Base-by-base conservation (phyloP, 1,140 invertebrate species). In the Elysia chlorotica region DNA sequence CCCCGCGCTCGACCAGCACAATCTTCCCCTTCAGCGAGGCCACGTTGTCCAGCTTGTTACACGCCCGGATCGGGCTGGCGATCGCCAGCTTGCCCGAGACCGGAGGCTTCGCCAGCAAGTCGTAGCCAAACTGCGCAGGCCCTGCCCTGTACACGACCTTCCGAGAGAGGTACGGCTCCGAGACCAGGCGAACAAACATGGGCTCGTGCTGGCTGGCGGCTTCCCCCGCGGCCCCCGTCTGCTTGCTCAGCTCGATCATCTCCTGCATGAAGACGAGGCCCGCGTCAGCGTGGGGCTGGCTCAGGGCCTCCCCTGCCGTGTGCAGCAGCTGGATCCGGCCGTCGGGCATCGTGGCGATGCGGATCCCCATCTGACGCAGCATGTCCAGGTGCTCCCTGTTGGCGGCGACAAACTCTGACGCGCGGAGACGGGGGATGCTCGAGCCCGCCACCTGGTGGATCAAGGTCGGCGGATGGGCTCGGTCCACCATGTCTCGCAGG, bases 221-320 rank as follows among this genome's bases (percentile, higher is more conserved):
- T 54, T 81, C 75, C 31, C 93, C 92, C 71, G 90, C 87, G n/a
- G n/a, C n/a, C n/a, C n/a, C n/a, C n/a, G n/a, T n/a, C n/a, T n/a
- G n/a, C 82, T 94, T 94, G 37, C 94, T 95, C 56, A 96, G 87
- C 87, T 97, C 94, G 10, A 96, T 91, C 95, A 99, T 98, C 89
- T 99, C 97, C 82, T 97, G 94, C 95, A 99, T 98, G 82, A 99
- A 99, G 35, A 94, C 89, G 30, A 97, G 85, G 0, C 97, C 97
- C 88, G 98, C 94, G 82, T 97, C 93, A 1, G 95, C 96, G 83
- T 96, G 93, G 76, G 93, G 91, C 19, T 92, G 88, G 59, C 92
- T 92, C 82, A 92, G 92, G 17, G 96, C 89, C 76, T 88, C 87
- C 19, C 87, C 82, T 5, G 88, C 82, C 31, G 88, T 87, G 83